These are phyloP conservation scores for Delphinapterus leucas DNA, from an alignment of 2,113 vertebrate genomes.

Conservation along the genomic window DNA sequence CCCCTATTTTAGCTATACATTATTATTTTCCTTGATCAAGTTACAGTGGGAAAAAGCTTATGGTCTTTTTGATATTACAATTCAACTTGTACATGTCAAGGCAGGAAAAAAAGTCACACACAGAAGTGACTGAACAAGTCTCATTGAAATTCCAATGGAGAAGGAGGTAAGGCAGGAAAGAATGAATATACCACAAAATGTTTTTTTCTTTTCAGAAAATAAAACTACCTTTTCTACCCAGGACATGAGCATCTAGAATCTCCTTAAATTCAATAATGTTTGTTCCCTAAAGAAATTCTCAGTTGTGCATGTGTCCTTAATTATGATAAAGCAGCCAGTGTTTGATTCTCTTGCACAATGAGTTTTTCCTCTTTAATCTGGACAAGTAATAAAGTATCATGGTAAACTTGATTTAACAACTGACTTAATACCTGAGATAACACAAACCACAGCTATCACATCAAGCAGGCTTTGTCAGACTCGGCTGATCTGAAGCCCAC, in stretches of 20 bases:
- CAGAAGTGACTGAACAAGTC: neutral
- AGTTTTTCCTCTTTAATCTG: neutral
- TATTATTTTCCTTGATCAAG: neutral
- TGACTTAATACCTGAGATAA: conserved; percentile 20
- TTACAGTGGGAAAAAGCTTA: neutral
- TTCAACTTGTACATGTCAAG: neutral
- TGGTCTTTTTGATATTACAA: neutral
- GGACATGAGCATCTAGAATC: neutral
- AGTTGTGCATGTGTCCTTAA: neutral
- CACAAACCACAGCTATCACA: neutral
- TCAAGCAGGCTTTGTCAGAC: neutral
- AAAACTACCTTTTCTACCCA: neutral
- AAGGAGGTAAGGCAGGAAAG: neutral
- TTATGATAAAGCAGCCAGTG: neutral
- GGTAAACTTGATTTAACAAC: neutral
- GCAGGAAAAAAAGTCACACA: neutral
- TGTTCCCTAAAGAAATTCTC: neutral
- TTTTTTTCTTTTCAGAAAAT: neutral
- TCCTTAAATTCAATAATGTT: neutral
- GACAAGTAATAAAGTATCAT: neutral
- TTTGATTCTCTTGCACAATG: neutral
- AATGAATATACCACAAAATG: neutral
- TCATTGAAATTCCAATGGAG: neutral
- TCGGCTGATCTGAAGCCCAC: neutral
- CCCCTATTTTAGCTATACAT: neutral